Evolutionary conservation across 2,888 invertebrate genomes (phyloP), one percentile per base, ranked within the genome.

Genomic region (Ferdinandea cuprea): DNA sequence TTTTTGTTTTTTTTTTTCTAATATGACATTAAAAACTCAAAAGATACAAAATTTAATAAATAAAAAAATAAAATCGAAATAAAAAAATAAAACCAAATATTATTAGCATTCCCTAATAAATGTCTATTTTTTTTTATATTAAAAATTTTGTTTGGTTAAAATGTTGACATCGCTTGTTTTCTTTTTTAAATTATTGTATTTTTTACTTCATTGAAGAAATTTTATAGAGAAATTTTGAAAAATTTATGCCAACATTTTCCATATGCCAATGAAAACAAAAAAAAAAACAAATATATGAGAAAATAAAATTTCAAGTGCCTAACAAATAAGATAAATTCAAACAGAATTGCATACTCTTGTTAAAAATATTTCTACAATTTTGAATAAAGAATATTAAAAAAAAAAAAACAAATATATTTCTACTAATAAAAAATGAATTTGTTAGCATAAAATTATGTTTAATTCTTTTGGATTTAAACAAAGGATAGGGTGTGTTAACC

Each of bases 151-250:
- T 86, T 84, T 87, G 87, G 87, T 86, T 87, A 89, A 90, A 90
- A 90, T 90, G 90, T 90, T 90, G 90, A 90, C 90, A 90, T 90
- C 90, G 90, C 90, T 90, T 90, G 65, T 46, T 30, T 63, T 85
- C 85, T 80, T 66, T 69, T 69, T 25, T 74, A 46, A 42, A 63
- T 74, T 46, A 74, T 44, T 74, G 73, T 85, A 42, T 40, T 63
- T 11, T 74, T 66, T 76, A 77, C 40, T 40, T 44, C 40, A 52
- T 85, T 80, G 30, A 73, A 72, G 68, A 79, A 19, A 66, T 77
- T 85, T 68, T 44, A 71, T 77, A 71, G 76, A 37, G 81, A 76
- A 79, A 81, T 87, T 87, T 85, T 77, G 65, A 76, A 86, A 86
- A 76, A 83, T 87, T 88, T 88, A 90, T 90, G 90, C 90, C 90